Percentiles rank a stretch among this genome's conserved stretches.
Conservation (phyloP, 37 sponge, comb jelly and placozoan genomes). For the Hexactinellida sp. region DNA sequence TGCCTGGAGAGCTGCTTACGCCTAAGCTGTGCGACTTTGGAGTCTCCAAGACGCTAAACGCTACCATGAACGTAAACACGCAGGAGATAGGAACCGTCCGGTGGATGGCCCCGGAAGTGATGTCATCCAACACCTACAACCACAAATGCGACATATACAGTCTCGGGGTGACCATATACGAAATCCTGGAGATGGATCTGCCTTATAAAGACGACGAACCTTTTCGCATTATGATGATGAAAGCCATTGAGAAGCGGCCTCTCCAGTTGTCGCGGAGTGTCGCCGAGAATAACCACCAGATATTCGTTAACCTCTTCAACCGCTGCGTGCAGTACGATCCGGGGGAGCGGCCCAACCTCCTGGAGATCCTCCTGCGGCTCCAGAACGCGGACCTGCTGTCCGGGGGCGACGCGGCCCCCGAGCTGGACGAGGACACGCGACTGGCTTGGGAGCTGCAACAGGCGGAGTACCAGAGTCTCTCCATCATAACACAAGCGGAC, state of each 20-base stretch:
- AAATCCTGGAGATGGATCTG: neutral
- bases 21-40: neutral
- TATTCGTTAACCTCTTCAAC: neutral
- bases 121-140: neutral
- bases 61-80: constrained; percentile 2
- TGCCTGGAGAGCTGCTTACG: neutral
- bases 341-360: neutral
- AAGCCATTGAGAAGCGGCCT: neutral
- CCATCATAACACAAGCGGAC: neutral
- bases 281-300: neutral
- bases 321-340: neutral
- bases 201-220: neutral
- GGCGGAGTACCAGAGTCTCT: neutral
- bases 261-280: neutral
- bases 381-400: neutral
- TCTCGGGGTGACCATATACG: neutral
- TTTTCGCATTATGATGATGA: constrained; percentile 12
- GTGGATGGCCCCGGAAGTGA: constrained; percentile 10
- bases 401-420: neutral
- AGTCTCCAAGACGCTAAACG: neutral
- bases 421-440: neutral
- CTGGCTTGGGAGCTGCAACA: neutral
- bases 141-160: neutral
- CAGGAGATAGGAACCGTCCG: neutral
- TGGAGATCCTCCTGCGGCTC: neutral